A percentile compares a stretch with the other conserved stretches of the same genome.
Conservation (phyloP, 2,113 vertebrate species). For the Furnarius figulus region DNA sequence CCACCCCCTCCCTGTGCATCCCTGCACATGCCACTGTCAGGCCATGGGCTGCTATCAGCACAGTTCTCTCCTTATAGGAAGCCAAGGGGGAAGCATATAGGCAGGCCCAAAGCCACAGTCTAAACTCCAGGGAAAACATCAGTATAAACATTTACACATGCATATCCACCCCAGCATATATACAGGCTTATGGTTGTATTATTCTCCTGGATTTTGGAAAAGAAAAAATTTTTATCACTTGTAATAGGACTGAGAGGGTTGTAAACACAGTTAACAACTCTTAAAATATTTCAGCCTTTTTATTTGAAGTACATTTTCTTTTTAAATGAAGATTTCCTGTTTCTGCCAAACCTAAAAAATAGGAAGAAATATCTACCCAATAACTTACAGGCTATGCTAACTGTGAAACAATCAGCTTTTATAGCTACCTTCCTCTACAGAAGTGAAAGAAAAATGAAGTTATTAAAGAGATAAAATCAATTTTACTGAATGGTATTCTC, state of each 20-base stretch:
- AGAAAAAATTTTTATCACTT: neutral
- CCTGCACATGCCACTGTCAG: neutral
- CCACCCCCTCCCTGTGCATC: rapidly evolving
- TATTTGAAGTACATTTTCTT: conserved; percentile 28
- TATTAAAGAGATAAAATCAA: conserved; percentile 9
- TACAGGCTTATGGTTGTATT: neutral
- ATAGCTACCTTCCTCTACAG: neutral
- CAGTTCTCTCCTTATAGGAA: neutral
- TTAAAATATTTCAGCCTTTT: neutral
- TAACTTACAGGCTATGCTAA: neutral
- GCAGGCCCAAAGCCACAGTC: neutral
- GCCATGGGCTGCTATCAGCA: neutral
- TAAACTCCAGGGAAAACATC: neutral
- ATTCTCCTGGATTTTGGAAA: neutral
- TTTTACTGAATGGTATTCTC: neutral
- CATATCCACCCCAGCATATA: neutral
- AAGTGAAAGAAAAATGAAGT: conserved; percentile 9
- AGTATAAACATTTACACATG: neutral
- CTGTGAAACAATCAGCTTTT: neutral
- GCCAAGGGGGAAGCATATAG: no score
- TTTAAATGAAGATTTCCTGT: conserved; percentile 45
- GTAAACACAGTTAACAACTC: conserved; percentile 1
- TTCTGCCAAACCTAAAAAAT: conserved; percentile 5
- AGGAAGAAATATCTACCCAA: neutral
- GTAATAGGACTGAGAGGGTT: neutral